Evolutionary conservation across 2,113 vertebrate genomes (phyloP), one percentile per base, ranked within the genome.

Genomic region (Irena cyanogastra): DNA sequence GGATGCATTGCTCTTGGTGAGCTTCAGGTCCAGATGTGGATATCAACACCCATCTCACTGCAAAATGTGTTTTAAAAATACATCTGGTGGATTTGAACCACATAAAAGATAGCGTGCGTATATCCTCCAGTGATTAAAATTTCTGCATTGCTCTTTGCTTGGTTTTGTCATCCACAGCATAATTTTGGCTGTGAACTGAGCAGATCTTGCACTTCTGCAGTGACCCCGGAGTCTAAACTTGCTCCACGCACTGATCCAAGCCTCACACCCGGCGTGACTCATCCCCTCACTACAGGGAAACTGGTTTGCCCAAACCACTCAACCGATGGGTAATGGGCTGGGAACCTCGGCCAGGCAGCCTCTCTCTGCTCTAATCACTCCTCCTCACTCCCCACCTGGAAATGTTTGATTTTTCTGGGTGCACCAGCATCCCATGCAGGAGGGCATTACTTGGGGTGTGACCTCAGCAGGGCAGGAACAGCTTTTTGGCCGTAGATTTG

Each of bases 301-400:
- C 94, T 93, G 91, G 85, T 95, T 95, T 90, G 64, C 50, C 91
- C 93, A 59, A 90, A 88, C 50, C 92, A 69, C 47, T 19, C 54
- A 2, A 10, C 50, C 3, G 16, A 41, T 76, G 75, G 81, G 22
- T 44, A 41, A 42, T 90, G 85, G 70, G 66, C 61, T 79, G 92
- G 84, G 71, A 88, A 30, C 20, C 78, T 65, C 16, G 7, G 59
- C 74, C 90, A 45, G 89, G 77, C 80, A 26, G 69, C 84, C 71
- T 80, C 85, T 39, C 74, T 72, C 78, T 39, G 75, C 70, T 75
- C 85, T 47, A 11, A 31, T 61, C 23, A 4, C 60, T 81, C 82
- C 74, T 44, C 84, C 85, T 69, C 54, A 1, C 72, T 89, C 33
- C 78, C 70, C 54, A 41, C 65, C 57, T 56, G 74, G n/a, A 78